Base-by-base conservation (phyloP, 2,113 vertebrate genomes). In the Poeciliopsis occidentalis region DNA sequence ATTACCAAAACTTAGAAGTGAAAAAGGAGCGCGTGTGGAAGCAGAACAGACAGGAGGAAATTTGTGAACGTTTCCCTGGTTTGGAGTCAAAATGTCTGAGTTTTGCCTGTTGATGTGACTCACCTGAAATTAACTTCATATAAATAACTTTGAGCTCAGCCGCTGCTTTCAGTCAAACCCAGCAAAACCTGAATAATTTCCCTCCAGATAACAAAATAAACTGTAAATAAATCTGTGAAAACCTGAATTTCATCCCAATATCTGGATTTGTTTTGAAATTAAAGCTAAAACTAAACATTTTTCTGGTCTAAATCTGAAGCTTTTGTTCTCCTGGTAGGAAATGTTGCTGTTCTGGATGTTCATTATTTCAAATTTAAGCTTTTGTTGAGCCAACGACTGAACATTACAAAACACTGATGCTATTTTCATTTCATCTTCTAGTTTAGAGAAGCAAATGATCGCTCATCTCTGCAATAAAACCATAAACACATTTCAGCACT, bases 1-100 rank as follows among this genome's bases (percentile, higher is more conserved):
- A 39, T 39, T 11, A 39, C 12, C 37, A 12, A 39, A 39, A 39
- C 8, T 2, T 39, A 39, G 7, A 37, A 37, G 7, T 12, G 3
- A 39, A 39, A 39, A 39, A 10, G 2, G 2, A 39, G 37, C 37
- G 11, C 11, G 37, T 12, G 12, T 69, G 75, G 76, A 69, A 60
- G 44, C 30, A 64, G 78, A 73, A 82, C 83, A 74, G 79, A 75
- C 85, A 84, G 82, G 71, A 80, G 72, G 81, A 76, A 60, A 60
- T 80, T 72, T 75, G 27, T 15, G 6, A 32, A 80, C 34, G 24
- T 85, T 79, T 37, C 71, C 80, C 68, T 76, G 39, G 69, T 71
- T 81, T 75, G 67, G 79, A 72, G 64, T 78, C 34, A 62, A 37
- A 64, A 32, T 26, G 34, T 60, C 22, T 41, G 26, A 72, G 62